These are phyloP conservation scores for Ditula angustiorana DNA, from an alignment of 2,888 invertebrate species.

Conservation along the genomic window DNA sequence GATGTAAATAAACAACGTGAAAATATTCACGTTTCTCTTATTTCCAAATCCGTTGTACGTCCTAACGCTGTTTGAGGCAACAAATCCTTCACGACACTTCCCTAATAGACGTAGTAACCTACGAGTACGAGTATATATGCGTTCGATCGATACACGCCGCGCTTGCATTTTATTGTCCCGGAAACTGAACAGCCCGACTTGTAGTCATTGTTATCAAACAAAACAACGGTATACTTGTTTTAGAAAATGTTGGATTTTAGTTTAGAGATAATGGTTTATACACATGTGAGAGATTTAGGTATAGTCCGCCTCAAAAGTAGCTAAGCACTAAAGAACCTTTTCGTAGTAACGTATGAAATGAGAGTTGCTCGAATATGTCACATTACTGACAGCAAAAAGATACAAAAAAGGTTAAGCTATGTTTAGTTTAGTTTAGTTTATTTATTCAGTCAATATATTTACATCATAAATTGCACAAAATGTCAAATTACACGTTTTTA, in stretches of 20 bases:
- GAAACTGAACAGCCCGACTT: slow-evolving; percentile 22
- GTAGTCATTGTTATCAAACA: slow-evolving; percentile 14
- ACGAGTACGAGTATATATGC: neutral
- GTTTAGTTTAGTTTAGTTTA: no score
- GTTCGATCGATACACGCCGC: slow-evolving; percentile 27
- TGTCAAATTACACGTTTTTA: no score
- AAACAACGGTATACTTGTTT: slow-evolving; percentile 19
- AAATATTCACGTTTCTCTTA: neutral
- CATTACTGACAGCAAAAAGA: no score
- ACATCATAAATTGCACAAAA: no score
- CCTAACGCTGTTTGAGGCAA: neutral
- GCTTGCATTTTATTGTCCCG: slow-evolving; percentile 36
- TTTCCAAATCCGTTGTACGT: neutral
- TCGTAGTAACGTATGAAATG: no score
- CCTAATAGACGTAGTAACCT: slow-evolving; percentile 11
- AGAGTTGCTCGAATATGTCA: no score
- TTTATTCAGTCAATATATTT: no score
- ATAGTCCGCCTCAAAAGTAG: no score
- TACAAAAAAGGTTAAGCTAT: no score
- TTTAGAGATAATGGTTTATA: no score
- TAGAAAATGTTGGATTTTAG: slow-evolving; percentile 4
- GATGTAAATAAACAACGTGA: neutral
- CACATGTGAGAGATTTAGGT: no score
- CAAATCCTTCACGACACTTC: slow-evolving; percentile 2
- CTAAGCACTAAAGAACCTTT: no score